These are phyloP conservation scores for Drosophila tsacasi DNA, from an alignment of 1,140 invertebrate genomes.

Conservation along the genomic window DNA sequence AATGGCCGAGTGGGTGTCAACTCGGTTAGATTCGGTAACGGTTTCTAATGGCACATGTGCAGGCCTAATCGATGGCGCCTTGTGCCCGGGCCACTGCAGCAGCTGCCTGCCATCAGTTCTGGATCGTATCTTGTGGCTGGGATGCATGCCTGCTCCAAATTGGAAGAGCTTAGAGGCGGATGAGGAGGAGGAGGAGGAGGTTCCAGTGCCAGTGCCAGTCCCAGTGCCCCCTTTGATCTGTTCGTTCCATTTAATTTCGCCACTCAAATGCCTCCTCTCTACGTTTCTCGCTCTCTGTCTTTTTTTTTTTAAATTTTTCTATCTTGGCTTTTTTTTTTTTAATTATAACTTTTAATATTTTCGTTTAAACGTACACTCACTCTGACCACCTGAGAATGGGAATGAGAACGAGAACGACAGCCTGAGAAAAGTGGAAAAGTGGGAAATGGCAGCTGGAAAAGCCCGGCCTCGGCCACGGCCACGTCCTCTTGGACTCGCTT, in stretches of 20 bases:
- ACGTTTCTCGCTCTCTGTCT: background rate
- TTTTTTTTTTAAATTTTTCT: background rate
- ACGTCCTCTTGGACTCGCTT: slow-evolving; percentile 15
- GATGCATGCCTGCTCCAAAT: slow-evolving; percentile 18
- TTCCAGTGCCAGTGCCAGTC: background rate
- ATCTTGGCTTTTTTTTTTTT: slow-evolving; percentile 41
- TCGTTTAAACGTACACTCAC: slow-evolving; percentile 36
- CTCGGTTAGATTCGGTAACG: slow-evolving; percentile 66
- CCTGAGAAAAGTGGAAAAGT: slow-evolving; percentile 26
- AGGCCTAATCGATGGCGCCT: slow-evolving; percentile 32
- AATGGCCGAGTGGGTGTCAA: slow-evolving; percentile 67
- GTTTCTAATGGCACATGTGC: slow-evolving; percentile 57
- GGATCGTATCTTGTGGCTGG: slow-evolving; percentile 1
- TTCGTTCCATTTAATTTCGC: slow-evolving; percentile 31
- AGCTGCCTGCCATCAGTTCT: slow-evolving; percentile 7
- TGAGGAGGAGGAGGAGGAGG: background rate
- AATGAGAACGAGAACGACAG: slow-evolving; percentile 24
- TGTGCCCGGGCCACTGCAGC: background rate
- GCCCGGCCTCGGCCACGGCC: slow-evolving; percentile 11
- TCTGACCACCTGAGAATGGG: slow-evolving; percentile 31
- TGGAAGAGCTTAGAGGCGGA: background rate
- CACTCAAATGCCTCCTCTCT: slow-evolving; percentile 13
- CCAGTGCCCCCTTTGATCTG: slow-evolving; percentile 4
- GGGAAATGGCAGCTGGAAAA: slow-evolving; percentile 39
- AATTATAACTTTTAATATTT: slow-evolving; percentile 80